Base-by-base conservation (phyloP, 1,140 invertebrate genomes). In the Cyphomyrmex costatus region DNA sequence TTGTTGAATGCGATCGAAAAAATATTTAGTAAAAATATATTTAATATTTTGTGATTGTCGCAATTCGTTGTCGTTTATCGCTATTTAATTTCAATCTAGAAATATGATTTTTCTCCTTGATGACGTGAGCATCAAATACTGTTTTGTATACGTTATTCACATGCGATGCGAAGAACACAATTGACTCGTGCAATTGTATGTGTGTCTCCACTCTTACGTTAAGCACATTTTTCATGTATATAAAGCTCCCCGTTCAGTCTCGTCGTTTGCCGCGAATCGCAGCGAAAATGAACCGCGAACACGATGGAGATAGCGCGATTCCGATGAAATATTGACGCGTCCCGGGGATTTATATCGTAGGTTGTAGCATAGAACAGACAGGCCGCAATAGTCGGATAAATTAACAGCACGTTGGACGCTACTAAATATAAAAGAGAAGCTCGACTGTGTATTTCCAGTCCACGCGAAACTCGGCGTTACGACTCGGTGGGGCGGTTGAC, bases 361-460 rank as follows among this genome's bases (percentile, higher is more conserved):
- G 19, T 65, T 42, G 71, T 60, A n/a, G 33, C 49, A n/a, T 12
- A 46, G n/a, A 83, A 61, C 71, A 56, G 53, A 71, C 82, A 71
- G 46, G 53, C 19, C 61, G 66, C 53, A 78, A 86, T 73, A 79
- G 30, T 89, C 68, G 58, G 78, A 88, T 90, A 70, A 85, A 90
- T 91, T 88, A 90, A 90, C 88, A 71, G 76, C 63, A 46, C 30
- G 53, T 53, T 33, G 63, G 56, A 16, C 60, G 58, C 77, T 86
- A 89, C 90, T 91, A 91, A 91, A 87, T 91, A 85, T 86, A 86
- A 91, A 86, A 90, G 89, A 61, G 85, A 71, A 63, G 21, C 76
- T 63, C 86, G 88, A 79, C 86, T 49, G 79, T 24, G 61, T 80
- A 68, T 82, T 82, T 49, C 66, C 53, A 42, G 66, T 60, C 36